Evolutionary conservation across 2,797 vertebrate genomes (phyloP).

Genomic region (Oophaga sylvatica): DNA sequence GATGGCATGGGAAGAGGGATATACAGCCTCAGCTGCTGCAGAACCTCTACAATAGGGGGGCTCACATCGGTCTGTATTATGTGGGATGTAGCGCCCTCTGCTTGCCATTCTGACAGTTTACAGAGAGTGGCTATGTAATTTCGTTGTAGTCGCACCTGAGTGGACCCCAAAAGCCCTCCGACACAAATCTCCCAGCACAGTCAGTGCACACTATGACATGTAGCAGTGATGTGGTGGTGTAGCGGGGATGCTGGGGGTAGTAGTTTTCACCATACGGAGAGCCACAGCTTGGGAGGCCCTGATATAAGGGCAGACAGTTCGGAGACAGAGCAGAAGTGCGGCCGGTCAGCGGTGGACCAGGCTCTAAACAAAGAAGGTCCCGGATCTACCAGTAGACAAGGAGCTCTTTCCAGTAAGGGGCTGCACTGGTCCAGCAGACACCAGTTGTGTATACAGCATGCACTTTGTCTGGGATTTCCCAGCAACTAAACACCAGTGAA

Average conservation of each 20-base stretch:
- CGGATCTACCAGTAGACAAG: neutral
- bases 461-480: constrained; percentile 59
- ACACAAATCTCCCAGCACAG: no score
- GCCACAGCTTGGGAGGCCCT: no score
- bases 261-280: no score
- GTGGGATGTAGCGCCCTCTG: neutral
- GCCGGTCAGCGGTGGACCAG: neutral
- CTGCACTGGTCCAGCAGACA: constrained; percentile 18
- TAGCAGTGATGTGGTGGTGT: no score
- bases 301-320: neutral
- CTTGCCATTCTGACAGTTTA: no score
- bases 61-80: no score
- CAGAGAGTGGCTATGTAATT: no score
- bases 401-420: constrained; percentile 49
- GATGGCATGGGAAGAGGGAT: no score
- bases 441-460: constrained; percentile 15
- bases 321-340: neutral
- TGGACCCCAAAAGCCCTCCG: no score
- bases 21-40: neutral
- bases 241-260: no score
- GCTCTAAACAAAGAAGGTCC: constrained; percentile 8
- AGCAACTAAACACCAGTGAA: constrained; percentile 37
- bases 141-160: no score
- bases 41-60: neutral
- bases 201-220: no score